A percentile compares a stretch with the other conserved stretches of the same genome.
These are phyloP conservation scores for Australoheros scitulus DNA, from an alignment of 2,113 vertebrate species.

Conservation along the genomic window DNA sequence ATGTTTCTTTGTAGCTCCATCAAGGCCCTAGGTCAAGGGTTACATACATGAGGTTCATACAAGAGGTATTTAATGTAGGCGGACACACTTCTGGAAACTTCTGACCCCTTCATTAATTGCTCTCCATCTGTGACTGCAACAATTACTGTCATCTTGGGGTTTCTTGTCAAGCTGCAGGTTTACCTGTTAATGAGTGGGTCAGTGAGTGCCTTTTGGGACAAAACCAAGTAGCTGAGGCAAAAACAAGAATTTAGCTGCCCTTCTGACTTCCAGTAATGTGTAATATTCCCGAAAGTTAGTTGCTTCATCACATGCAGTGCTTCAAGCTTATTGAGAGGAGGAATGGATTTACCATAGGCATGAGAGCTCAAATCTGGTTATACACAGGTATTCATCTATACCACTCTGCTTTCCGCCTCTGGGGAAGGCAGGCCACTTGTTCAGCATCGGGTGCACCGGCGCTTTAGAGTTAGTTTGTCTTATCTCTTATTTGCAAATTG, in stretches of 20 bases:
- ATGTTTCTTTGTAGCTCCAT: not conserved
- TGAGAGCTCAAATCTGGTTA: slow-evolving; percentile 39
- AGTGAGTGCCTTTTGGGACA: slow-evolving; percentile 57
- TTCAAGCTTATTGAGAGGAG: slow-evolving; percentile 9
- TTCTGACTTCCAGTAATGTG: slow-evolving; percentile 38
- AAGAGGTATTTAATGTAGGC: slow-evolving; percentile 53
- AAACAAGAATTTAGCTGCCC: slow-evolving; percentile 52
- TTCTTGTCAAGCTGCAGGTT: slow-evolving; percentile 70
- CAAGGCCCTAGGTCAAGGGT: slow-evolving; percentile 44
- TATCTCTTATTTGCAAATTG: slow-evolving; percentile 26
- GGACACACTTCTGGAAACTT: slow-evolving; percentile 71
- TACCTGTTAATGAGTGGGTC: slow-evolving; percentile 74
- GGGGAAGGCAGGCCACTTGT: slow-evolving; percentile 35
- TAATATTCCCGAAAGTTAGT: slow-evolving; percentile 54
- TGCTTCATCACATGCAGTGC: slow-evolving; percentile 1
- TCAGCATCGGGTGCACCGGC: not conserved
- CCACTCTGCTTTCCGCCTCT: not conserved
- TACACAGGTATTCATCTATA: slow-evolving; percentile 6
- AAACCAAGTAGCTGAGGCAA: slow-evolving; percentile 61
- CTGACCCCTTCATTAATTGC: slow-evolving; percentile 70
- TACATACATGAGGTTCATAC: slow-evolving; percentile 21
- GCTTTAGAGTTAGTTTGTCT: not conserved
- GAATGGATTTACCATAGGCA: not conserved
- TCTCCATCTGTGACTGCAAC: slow-evolving; percentile 62
- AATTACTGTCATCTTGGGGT: slow-evolving; percentile 74